Conservation (phyloP, 2,888 invertebrate genomes). For the Pardosa pseudoannulata region DNA sequence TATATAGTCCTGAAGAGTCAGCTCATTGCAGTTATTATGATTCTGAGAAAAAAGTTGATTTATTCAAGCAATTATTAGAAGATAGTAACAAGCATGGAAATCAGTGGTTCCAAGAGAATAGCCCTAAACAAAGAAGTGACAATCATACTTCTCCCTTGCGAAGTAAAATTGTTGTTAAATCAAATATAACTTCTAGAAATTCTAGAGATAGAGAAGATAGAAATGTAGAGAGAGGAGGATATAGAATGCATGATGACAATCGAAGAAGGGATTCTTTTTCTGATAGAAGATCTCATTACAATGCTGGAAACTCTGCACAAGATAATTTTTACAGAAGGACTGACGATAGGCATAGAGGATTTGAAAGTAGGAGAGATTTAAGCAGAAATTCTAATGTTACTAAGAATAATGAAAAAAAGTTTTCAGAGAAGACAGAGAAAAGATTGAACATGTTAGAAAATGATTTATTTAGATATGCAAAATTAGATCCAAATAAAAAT, state of each 20-base stretch:
- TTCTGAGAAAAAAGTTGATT: no score
- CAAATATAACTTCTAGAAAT: conserved; percentile 19
- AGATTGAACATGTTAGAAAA: background rate
- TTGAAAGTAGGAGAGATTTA: background rate
- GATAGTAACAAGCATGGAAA: background rate
- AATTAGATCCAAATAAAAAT: background rate
- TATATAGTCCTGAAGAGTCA: no score
- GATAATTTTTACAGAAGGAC: background rate
- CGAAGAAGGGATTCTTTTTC: background rate
- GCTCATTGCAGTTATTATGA: no score
- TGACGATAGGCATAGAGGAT: no score
- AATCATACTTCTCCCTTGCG: background rate
- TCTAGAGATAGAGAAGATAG: conserved; percentile 10
- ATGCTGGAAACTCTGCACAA: no score
- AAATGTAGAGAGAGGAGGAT: background rate
- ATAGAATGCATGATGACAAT: background rate
- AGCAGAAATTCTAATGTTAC: background rate
- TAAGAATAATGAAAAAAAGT: background rate
- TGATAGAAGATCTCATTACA: background rate
- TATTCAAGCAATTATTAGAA: background rate
- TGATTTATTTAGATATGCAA: conserved; percentile 12
- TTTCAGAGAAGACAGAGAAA: background rate
- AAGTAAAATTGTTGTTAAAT: conserved; percentile 50
- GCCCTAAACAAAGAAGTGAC: background rate
- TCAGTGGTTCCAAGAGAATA: background rate